Percentiles rank a stretch among this genome's conserved stretches.
Evolutionary conservation across 2,888 invertebrate species (phyloP).

Genomic region (Pristionchus japonicus): DNA sequence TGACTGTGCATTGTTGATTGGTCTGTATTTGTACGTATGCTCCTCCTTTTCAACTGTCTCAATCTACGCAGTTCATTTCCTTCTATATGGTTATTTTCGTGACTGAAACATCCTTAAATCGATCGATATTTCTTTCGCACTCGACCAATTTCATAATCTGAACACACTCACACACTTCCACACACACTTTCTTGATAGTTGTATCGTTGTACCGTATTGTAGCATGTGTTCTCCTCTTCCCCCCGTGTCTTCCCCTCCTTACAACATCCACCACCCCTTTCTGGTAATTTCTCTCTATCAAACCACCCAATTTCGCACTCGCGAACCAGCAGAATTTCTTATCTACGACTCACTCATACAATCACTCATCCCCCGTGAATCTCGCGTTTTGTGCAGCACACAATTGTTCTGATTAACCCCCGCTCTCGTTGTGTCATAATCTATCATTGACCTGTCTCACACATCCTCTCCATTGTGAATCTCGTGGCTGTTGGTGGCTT

Average conservation of each 20-base stretch:
- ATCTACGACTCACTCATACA: neutral
- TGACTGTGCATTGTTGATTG: slow-evolving; percentile 10
- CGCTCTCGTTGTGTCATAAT: too few species aligned
- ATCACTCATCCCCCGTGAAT: neutral
- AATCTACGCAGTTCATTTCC: neutral
- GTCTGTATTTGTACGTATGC: neutral
- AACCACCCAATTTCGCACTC: neutral
- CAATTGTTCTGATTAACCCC: neutral
- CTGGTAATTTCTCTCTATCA: neutral
- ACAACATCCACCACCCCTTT: neutral
- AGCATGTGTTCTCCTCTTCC: neutral
- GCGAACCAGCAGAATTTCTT: neutral
- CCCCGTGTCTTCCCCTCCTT: neutral
- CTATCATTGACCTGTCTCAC: neutral
- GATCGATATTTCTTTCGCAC: neutral
- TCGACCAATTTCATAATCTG: neutral
- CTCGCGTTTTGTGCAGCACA: neutral
- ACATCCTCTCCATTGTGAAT: neutral
- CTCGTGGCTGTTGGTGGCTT: slow-evolving; percentile 38
- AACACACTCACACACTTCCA: neutral
- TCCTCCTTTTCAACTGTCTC: neutral
- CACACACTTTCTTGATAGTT: neutral
- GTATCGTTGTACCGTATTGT: neutral
- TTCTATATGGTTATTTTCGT: too few species aligned
- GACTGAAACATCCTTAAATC: too few species aligned